Base-by-base conservation (phyloP, 2,797 vertebrate genomes). In the Crenuchus spilurus region DNA sequence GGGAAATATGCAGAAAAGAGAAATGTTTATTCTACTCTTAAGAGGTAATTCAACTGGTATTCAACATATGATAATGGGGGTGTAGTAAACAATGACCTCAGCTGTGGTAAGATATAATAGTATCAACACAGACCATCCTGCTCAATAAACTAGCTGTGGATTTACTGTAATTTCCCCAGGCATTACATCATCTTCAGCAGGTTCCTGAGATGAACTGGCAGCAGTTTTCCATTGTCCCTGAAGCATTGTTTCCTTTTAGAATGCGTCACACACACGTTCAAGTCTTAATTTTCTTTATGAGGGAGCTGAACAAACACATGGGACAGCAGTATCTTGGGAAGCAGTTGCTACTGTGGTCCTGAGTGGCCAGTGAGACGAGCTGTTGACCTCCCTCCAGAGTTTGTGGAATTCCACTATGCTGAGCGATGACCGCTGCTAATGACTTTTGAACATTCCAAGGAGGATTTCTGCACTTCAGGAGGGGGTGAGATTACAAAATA, bases 221-320 rank as follows among this genome's bases (percentile, higher is more conserved):
- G n/a, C 48, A 62, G 51, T 39, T 22, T 33, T 24, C 39, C 26
- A 76, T 68, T 71, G 54, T 72, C 52, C 44, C 14, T 9, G 8
- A 42, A n/a, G 41, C 33, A 61, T 49, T 67, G 74, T 66, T 67
- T 35, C 6, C 70, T 41, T 39, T 64, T 51, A 49, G 22, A 67
- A 37, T 44, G 57, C 31, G 51, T 70, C 58, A 63, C 30, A 28
- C 74, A 64, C 82, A 71, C 71, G 7, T 6, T 61, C 75, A 63
- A 14, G 69, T 77, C 80, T 71, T 78, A 75, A 82, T 78, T 78
- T 86, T 81, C 84, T 89, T 88, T 88, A 87, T 35, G 80, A 87
- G 85, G 61, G 83, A 82, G 84, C 84, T 83, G 86, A 89, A 92
- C 85, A 90, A 91, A 91, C 88, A 88, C 78, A 76, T 70, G 77